A percentile compares a stretch with the other conserved stretches of the same genome.
Evolutionary conservation across 2,113 vertebrate species (phyloP).

Genomic region (Ariopsis seemanni): DNA sequence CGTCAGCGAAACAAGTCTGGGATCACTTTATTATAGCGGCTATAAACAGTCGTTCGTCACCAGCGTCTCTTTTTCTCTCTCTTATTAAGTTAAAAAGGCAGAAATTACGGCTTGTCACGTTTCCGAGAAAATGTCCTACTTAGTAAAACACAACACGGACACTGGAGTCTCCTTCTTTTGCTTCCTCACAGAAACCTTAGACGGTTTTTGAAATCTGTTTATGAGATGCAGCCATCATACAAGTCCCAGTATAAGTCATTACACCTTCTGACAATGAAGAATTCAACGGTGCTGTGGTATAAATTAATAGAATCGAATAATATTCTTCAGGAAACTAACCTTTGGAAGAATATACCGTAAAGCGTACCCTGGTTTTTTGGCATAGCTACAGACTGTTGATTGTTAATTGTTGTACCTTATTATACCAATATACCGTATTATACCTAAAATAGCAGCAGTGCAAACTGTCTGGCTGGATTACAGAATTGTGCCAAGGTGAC

Average conservation of each 20-base stretch:
- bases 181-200: background rate
- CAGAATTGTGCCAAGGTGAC: background rate
- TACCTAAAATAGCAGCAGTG: slow-evolving; percentile 1
- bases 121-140: background rate
- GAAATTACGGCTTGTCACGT: background rate
- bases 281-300: background rate
- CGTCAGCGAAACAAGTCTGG: background rate
- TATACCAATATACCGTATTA: background rate
- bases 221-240: background rate
- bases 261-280: background rate
- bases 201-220: background rate
- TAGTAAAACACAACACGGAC: background rate
- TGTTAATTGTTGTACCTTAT: background rate
- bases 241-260: background rate
- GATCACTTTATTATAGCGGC: background rate
- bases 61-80: background rate
- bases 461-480: background rate
- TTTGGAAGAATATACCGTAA: background rate
- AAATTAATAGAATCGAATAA: background rate
- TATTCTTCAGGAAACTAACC: background rate
- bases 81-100: background rate
- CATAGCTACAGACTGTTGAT: background rate
- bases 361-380: too few species aligned
- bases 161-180: background rate
- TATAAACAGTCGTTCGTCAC: background rate